phyloP scores from a whole-genome alignment of 2,888 invertebrate species.

The Pegoplata infirma region DNA sequence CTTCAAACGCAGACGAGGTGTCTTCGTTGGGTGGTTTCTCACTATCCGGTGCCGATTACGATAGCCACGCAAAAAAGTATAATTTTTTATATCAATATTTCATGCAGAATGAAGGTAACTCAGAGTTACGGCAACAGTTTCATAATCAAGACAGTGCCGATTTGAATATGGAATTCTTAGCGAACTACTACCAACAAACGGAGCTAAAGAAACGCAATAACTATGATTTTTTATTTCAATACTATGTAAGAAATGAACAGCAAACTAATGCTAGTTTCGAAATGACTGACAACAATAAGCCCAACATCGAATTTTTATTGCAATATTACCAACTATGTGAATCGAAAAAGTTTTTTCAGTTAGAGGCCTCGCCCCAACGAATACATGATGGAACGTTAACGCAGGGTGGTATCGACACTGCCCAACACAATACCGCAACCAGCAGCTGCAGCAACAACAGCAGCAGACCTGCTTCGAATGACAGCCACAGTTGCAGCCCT shows the following conservation, averaged over 20 bases:
- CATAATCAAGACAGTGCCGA: constrained; percentile 65
- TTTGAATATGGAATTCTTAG: constrained; percentile 74
- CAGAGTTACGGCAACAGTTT: constrained; percentile 68
- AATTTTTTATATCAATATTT: constrained; percentile 77
- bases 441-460: constrained; percentile 44
- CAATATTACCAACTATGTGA: constrained; percentile 78
- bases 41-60: constrained; percentile 65
- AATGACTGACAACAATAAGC: constrained; percentile 70
- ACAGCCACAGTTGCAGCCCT: constrained; percentile 47
- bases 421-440: constrained; percentile 35
- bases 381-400: constrained; percentile 73
- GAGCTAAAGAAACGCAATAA: constrained; percentile 75
- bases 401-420: constrained; percentile 43
- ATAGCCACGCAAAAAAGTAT: constrained; percentile 71
- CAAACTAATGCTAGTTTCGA: constrained; percentile 59
- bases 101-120: constrained; percentile 73
- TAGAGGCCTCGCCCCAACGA: constrained; percentile 77
- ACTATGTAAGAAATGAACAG: constrained; percentile 75
- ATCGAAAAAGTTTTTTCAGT: constrained; percentile 78
- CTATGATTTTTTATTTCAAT: constrained; percentile 77
- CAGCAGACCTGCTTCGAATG: constrained; percentile 46
- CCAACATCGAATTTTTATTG: constrained; percentile 75
- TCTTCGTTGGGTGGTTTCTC: constrained; percentile 57
- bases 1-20: constrained; percentile 69
- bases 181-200: constrained; percentile 75